A percentile compares a stretch with the other conserved stretches of the same genome.
Evolutionary conservation across 2,888 invertebrate genomes (phyloP).

Genomic region (Drosophila lacicola): DNA sequence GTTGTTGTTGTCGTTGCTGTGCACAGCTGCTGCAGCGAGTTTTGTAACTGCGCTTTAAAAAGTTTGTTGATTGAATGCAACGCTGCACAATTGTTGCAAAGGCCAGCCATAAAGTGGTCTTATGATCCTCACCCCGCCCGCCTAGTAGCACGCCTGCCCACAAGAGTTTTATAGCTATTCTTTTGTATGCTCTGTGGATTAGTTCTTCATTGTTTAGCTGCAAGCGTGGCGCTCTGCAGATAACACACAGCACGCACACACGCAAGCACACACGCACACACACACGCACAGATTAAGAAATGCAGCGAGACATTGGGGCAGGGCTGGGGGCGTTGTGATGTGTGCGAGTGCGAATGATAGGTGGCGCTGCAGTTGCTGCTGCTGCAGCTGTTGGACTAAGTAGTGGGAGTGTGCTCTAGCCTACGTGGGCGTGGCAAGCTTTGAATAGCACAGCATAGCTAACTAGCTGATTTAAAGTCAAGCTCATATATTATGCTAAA

Average conservation of each 20-base stretch:
- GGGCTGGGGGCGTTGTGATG: conserved; percentile 30
- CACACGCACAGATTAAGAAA: conserved; percentile 32
- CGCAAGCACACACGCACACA: conserved; percentile 14
- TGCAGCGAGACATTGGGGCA: conserved; percentile 31
- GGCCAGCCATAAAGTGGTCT: conserved; percentile 77
- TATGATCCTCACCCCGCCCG: conserved; percentile 43
- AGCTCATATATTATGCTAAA: conserved; percentile 45
- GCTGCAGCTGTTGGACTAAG: conserved; percentile 41
- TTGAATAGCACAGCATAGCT: conserved; percentile 46
- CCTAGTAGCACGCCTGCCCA: conserved; percentile 29
- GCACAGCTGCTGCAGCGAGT: conserved; percentile 52
- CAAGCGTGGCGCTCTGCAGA: conserved; percentile 70
- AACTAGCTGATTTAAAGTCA: conserved; percentile 60
- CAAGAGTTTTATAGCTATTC: conserved; percentile 75
- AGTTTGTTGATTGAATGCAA: conserved; percentile 78
- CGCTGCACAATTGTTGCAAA: conserved; percentile 80
- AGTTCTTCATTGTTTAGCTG: conserved; percentile 79
- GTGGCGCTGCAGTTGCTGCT: conserved; percentile 41
- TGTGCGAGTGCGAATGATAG: conserved; percentile 54
- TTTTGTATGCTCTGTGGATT: conserved; percentile 77
- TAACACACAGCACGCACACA: conserved; percentile 50
- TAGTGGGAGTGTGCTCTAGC: conserved; percentile 31
- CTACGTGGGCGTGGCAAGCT: conserved; percentile 42
- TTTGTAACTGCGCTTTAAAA: conserved; percentile 79
- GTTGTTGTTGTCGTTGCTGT: conserved; percentile 17